Percentiles rank a stretch among this genome's conserved stretches.
phyloP scores from a whole-genome alignment of 2,797 vertebrate species.

The Chelidonichthys spinosus region DNA sequence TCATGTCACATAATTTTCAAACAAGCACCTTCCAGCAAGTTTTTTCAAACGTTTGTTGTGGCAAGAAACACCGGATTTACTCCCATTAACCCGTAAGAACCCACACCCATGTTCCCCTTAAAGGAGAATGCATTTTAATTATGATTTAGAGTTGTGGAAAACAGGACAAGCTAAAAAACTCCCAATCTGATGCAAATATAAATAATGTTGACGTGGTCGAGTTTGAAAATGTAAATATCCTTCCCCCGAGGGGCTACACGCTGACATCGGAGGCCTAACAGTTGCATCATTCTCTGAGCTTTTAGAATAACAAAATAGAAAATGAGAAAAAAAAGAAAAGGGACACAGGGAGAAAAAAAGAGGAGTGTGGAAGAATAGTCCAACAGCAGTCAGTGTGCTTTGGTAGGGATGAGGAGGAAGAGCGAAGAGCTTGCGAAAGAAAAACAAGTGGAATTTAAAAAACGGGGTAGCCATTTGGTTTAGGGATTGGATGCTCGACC shows the following conservation, averaged over 20 bases:
- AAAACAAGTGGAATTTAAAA: slow-evolving; percentile 55
- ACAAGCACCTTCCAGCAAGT: not conserved
- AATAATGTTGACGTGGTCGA: slow-evolving; percentile 23
- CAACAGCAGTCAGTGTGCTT: slow-evolving; percentile 19
- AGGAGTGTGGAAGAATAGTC: slow-evolving; percentile 21
- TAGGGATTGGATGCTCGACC: slow-evolving; percentile 39
- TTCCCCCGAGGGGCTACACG: slow-evolving; percentile 5
- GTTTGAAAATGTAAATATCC: slow-evolving; percentile 60
- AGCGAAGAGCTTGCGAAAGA: slow-evolving; percentile 43
- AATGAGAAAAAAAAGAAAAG: slow-evolving; percentile 5
- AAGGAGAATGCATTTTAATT: no score
- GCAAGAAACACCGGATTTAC: not conserved
- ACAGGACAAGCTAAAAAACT: not conserved
- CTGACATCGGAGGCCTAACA: slow-evolving; percentile 19
- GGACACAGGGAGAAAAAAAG: not conserved
- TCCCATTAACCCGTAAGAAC: not conserved
- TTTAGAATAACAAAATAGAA: slow-evolving; percentile 45
- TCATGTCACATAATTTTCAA: slow-evolving; percentile 13
- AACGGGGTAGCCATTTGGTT: slow-evolving; percentile 50
- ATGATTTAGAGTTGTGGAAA: not conserved
- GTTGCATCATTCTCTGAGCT: slow-evolving; percentile 58
- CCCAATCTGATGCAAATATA: slow-evolving; percentile 12
- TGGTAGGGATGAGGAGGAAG: slow-evolving; percentile 44
- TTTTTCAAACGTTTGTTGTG: not conserved
- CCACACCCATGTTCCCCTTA: not conserved